Evolutionary conservation across 2,113 vertebrate species (phyloP).

Genomic region (Physeter macrocephalus): DNA sequence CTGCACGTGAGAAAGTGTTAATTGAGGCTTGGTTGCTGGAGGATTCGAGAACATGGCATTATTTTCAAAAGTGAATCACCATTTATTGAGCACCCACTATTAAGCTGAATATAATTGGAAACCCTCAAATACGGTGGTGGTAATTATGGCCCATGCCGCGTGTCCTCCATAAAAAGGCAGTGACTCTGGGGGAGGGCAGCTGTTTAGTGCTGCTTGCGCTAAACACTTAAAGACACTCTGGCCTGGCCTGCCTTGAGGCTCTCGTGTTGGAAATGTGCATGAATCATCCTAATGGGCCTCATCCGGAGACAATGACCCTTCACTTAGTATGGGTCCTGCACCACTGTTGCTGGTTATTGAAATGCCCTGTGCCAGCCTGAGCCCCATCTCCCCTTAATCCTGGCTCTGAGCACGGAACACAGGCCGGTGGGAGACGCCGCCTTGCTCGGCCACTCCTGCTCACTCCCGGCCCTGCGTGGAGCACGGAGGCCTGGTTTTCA

Average conservation of each 20-base stretch:
- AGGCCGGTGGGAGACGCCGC: background rate
- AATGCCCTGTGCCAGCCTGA: background rate
- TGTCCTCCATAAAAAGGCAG: conserved; percentile 19
- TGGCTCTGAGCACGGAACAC: background rate
- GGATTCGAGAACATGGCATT: background rate
- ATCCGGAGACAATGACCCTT: conserved; percentile 4
- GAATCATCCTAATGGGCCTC: conserved; percentile 27
- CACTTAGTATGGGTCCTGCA: background rate
- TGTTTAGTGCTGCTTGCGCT: background rate
- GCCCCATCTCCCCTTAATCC: background rate
- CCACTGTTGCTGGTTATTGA: background rate
- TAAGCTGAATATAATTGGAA: background rate
- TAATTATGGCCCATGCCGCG: background rate
- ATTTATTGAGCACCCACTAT: background rate
- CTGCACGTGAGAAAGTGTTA: background rate
- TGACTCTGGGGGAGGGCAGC: background rate
- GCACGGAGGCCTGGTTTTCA: background rate
- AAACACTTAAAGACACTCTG: background rate
- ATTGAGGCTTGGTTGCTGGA: background rate
- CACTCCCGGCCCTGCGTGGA: background rate
- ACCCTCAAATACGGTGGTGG: background rate
- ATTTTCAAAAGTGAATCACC: conserved; percentile 19
- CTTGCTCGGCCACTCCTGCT: background rate
- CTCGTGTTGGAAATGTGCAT: background rate
- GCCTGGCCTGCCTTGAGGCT: background rate